These are phyloP conservation scores for Plagodis dolabraria DNA, from an alignment of 2,888 invertebrate species.

Conservation along the genomic window DNA sequence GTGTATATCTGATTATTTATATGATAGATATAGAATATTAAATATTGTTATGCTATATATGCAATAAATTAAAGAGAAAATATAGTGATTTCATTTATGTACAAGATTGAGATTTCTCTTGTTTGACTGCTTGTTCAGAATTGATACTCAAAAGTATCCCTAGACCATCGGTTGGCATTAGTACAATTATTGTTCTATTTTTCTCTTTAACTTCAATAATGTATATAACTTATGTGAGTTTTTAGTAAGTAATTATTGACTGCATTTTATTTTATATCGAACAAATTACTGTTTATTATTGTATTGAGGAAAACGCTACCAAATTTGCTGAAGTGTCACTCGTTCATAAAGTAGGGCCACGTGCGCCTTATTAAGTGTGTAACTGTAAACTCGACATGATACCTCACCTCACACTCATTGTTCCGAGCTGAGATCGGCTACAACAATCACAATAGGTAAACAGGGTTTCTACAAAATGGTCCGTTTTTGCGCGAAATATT, in stretches of 20 bases:
- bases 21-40: slow-evolving; percentile 23
- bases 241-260: not conserved
- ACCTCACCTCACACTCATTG: slow-evolving; percentile 13
- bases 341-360: slow-evolving; percentile 23
- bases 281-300: slow-evolving; percentile 4
- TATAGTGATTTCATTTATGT: slow-evolving; percentile 29
- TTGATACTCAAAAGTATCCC: too few species aligned
- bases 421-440: slow-evolving; percentile 8
- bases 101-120: slow-evolving; percentile 14
- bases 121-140: not conserved
- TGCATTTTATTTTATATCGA: not conserved
- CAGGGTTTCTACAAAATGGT: slow-evolving; percentile 66
- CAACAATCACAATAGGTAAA: slow-evolving; percentile 58
- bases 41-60: slow-evolving; percentile 29
- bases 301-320: slow-evolving; percentile 28
- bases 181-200: slow-evolving; percentile 7
- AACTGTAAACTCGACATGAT: slow-evolving; percentile 10
- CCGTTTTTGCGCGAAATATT: slow-evolving; percentile 44
- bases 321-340: slow-evolving; percentile 18
- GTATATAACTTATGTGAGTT: slow-evolving; percentile 4
- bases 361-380: slow-evolving; percentile 9
- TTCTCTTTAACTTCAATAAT: slow-evolving; percentile 4
- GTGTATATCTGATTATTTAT: slow-evolving; percentile 25
- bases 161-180: slow-evolving; percentile 5
- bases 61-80: slow-evolving; percentile 29